Conservation (phyloP, 2,113 vertebrate species). For the Paracanthobrama guichenoti region DNA sequence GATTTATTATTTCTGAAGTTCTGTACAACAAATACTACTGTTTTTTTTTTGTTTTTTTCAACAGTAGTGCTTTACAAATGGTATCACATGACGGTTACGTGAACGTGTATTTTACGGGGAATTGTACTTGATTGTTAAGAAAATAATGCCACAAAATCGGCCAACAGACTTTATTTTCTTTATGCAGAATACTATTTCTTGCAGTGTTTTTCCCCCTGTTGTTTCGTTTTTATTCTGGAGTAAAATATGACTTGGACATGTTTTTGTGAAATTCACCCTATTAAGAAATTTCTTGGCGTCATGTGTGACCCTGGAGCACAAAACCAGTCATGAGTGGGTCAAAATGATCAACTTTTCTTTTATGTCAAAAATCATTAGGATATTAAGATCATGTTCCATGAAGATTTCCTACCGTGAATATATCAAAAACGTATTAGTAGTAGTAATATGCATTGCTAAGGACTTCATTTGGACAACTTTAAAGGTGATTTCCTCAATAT, state of each 20-base stretch:
- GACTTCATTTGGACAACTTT: too few species aligned
- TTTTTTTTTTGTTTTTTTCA: background rate
- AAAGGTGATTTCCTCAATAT: too few species aligned
- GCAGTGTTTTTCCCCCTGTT: background rate
- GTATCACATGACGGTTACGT: background rate
- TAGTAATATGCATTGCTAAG: too few species aligned
- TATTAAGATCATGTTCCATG: too few species aligned
- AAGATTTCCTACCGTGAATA: too few species aligned
- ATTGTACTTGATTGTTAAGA: too few species aligned
- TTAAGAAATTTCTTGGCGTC: background rate
- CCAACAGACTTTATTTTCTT: background rate
- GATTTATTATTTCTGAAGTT: background rate
- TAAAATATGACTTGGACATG: slow-evolving; percentile 8
- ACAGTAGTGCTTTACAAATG: background rate
- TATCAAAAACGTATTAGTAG: too few species aligned
- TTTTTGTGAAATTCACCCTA: slow-evolving; percentile 24
- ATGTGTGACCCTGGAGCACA: too few species aligned
- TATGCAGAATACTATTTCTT: background rate
- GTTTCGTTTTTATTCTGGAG: background rate
- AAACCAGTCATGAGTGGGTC: too few species aligned
- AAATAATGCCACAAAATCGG: too few species aligned
- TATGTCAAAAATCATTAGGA: too few species aligned
- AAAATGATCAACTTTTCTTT: too few species aligned
- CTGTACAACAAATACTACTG: background rate
- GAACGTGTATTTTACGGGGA: background rate